These are phyloP conservation scores for Calliphora vomitoria DNA, from an alignment of 2,888 invertebrate genomes.

Conservation along the genomic window DNA sequence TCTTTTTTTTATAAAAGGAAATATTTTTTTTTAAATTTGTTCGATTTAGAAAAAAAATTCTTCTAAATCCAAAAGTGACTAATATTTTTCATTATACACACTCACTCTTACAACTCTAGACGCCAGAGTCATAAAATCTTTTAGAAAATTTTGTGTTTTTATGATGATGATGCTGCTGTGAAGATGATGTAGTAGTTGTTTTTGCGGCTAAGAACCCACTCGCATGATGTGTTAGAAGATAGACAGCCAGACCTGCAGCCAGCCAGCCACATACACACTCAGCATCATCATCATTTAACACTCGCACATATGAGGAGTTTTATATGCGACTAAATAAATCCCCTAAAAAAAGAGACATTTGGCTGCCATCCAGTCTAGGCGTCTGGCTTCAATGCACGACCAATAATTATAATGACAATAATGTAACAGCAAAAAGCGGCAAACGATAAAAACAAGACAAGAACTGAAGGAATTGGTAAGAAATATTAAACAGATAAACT, in stretches of 20 bases:
- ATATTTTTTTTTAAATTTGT: background rate
- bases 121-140: conserved; percentile 41
- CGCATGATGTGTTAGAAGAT: conserved; percentile 43
- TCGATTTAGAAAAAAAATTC: background rate
- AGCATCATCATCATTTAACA: conserved; percentile 29
- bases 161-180: conserved; percentile 9
- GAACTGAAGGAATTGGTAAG: background rate
- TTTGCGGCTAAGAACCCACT: background rate
- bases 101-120: background rate
- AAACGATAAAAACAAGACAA: background rate
- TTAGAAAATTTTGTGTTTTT: conserved; percentile 11
- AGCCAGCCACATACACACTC: background rate
- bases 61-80: background rate
- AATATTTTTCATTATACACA: too few species aligned
- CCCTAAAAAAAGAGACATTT: conserved; percentile 64
- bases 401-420: conserved; percentile 70
- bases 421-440: conserved; percentile 30
- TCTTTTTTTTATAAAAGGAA: background rate
- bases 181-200: conserved; percentile 17
- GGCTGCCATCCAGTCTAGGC: conserved; percentile 76
- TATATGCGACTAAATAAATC: conserved; percentile 1
- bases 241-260: conserved; percentile 26
- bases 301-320: conserved; percentile 39
- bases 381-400: conserved; percentile 75
- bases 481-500: conserved; percentile 1